Evolutionary conservation across 1,140 invertebrate species (phyloP), one percentile per base, ranked within the genome.

Genomic region (Manduca sexta): DNA sequence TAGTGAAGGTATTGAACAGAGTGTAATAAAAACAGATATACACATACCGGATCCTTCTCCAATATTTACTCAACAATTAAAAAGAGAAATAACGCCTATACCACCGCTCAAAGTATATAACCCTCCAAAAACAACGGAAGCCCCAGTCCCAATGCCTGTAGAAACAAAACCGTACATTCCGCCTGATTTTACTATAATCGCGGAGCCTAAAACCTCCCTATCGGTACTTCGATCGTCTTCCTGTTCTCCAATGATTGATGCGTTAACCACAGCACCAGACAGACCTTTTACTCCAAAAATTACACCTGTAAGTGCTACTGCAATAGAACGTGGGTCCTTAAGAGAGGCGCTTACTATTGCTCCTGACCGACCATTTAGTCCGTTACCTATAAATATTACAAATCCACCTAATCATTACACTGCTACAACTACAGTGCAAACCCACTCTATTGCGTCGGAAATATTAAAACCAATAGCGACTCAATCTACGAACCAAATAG

Each of bases 271-370:
- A 35, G 92, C 92, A 1, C 90, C 92, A 1, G 88, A 92, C 42
- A 82, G 90, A 43, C 86, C 89, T 2, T 91, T 89, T 51, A 90
- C 90, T 7, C 90, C 90, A 14, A 62, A 26, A 26, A 1, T 26
- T 8, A 26, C 88, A 5, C 77, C 74, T 33, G 51, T 33, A 10
- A 42, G 34, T 34, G 51, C 62, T 35, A 53, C 46, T 42, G 41
- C 38, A 44, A 63, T 74, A 30, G 66, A 77, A 59, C 64, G 83
- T 52, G 75, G 75, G 13, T 87, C 92, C 10, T 89, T 94, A 56
- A 87, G 91, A 16, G 88, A 89, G 46, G 92, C 93, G 2, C 64
- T 94, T n/a, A 92, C 89, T 30, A 91, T 90, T 47, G 93, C 93
- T 2, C 91, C 93, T 2, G 90, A 93, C 44, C 71, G 82, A 42